Evolutionary conservation across 2,113 vertebrate species (phyloP).

Genomic region (Entosphenus tridentatus): DNA sequence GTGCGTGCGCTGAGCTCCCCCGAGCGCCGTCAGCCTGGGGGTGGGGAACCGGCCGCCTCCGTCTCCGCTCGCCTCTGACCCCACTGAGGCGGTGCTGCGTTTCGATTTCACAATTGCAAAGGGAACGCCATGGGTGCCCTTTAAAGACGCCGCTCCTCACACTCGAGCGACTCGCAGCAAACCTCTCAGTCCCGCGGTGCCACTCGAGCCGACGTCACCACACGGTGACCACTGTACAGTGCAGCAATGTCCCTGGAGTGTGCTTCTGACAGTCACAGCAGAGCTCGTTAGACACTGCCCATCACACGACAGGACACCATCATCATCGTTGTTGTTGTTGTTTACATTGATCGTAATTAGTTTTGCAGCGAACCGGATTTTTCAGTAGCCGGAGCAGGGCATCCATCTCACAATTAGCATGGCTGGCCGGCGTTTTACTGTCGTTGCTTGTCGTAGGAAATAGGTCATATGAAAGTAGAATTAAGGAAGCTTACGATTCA

Average conservation of each 20-base stretch:
- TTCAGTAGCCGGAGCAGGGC: too few species aligned
- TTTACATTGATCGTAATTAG: too few species aligned
- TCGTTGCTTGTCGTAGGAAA: too few species aligned
- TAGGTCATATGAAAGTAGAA: too few species aligned
- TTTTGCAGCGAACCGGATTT: too few species aligned
- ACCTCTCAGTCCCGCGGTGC: conserved; percentile 9
- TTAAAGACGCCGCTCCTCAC: conserved; percentile 9
- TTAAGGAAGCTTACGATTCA: too few species aligned
- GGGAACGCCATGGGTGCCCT: background rate
- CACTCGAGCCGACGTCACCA: conserved; percentile 2
- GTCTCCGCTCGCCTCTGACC: conserved; percentile 13
- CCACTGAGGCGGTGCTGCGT: conserved; percentile 18
- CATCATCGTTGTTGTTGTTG: too few species aligned
- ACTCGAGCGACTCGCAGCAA: conserved; percentile 6
- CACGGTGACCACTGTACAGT: background rate
- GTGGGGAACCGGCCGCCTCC: conserved; percentile 28
- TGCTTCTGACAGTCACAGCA: background rate
- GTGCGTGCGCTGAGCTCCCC: conserved; percentile 26
- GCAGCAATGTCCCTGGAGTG: conserved; percentile 13
- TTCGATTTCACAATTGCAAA: conserved; percentile 2
- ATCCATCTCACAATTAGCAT: too few species aligned
- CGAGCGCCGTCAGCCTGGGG: conserved; percentile 22
- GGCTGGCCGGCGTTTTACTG: too few species aligned
- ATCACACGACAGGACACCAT: too few species aligned
- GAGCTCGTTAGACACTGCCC: too few species aligned